Conservation (phyloP, 2,797 vertebrate species). For the Menidia menidia region DNA sequence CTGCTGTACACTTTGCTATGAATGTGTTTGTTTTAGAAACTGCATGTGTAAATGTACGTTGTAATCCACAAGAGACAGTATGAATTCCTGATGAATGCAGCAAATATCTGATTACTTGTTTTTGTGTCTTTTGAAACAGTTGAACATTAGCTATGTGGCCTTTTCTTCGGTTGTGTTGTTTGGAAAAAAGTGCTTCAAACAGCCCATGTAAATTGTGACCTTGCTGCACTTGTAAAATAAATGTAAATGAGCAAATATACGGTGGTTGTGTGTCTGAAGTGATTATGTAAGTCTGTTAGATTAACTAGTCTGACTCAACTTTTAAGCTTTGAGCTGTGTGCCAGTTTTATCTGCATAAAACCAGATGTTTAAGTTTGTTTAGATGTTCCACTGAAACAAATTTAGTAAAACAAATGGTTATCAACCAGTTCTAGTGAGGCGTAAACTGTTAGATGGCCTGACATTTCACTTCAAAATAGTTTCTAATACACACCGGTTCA, state of each 20-base stretch:
- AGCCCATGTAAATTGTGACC: slow-evolving; percentile 26
- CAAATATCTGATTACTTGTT: slow-evolving; percentile 8
- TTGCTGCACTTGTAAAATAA: slow-evolving; percentile 40
- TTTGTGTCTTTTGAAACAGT: neutral
- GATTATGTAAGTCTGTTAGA: too few species aligned
- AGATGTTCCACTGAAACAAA: neutral
- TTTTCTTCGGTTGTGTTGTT: slow-evolving; percentile 41
- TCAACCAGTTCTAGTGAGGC: neutral
- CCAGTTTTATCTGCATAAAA: too few species aligned
- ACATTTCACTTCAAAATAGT: neutral
- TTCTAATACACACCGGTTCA: neutral
- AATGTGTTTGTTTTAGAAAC: slow-evolving; percentile 35
- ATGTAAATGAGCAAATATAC: slow-evolving; percentile 26
- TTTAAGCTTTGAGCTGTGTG: too few species aligned
- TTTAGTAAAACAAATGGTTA: neutral
- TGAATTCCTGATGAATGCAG: slow-evolving; percentile 8
- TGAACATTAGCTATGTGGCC: slow-evolving; percentile 18
- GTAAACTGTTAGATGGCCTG: neutral
- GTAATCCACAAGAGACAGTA: neutral
- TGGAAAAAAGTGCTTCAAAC: slow-evolving; percentile 12
- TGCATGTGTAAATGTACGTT: slow-evolving; percentile 36
- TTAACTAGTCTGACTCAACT: too few species aligned
- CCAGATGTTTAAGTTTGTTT: neutral
- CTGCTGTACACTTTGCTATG: slow-evolving; percentile 26
- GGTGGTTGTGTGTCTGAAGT: neutral